Evolutionary conservation across 2,797 vertebrate genomes (phyloP), one percentile per base, ranked within the genome.

Genomic region (Prunella strophiata): DNA sequence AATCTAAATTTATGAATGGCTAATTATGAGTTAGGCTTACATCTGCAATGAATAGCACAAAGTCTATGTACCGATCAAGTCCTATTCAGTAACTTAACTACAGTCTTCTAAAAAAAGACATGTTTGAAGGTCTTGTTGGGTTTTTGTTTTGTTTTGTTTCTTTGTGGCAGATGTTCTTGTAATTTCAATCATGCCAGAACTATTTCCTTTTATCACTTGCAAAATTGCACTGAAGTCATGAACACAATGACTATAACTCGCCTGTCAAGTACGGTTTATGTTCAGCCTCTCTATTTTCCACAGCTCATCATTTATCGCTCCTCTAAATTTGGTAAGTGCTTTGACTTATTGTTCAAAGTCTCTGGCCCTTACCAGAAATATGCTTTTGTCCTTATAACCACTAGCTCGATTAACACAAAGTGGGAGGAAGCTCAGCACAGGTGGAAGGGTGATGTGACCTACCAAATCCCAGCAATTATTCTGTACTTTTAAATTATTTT

Each of bases 141-240:
- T 58, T 45, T 81, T 76, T 71, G 9, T 22, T 74, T 80, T 15
- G 52, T 66, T 26, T 92, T 52, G 2, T 82, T 93, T 79, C 72
- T 72, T 92, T 86, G 68, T 90, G 89, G 63, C 94, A 94, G 94
- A 96, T 91, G 77, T 91, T 90, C 82, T 80, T 67, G 34, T 48
- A 57, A 91, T 92, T 91, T 94, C 70, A 91, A 8, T 84, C 74
- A 94, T 30, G 18, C 30, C 40, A 78, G 43, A 93, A 78, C 38
- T 66, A 86, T 81, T 88, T 93, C 66, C 47, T 95, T 68, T 74
- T 78, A 72, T 78, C 59, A 42, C n/a, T 92, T 72, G 16, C n/a
- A 72, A 82, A 93, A 86, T 63, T 83, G 18, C 73, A 74, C 74
- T 87, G 54, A 66, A 94, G 58, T 88, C 27, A 77, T 29, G 43